These are phyloP conservation scores for Hypotaenidia okinawae DNA, from an alignment of 2,797 vertebrate species.

Conservation along the genomic window DNA sequence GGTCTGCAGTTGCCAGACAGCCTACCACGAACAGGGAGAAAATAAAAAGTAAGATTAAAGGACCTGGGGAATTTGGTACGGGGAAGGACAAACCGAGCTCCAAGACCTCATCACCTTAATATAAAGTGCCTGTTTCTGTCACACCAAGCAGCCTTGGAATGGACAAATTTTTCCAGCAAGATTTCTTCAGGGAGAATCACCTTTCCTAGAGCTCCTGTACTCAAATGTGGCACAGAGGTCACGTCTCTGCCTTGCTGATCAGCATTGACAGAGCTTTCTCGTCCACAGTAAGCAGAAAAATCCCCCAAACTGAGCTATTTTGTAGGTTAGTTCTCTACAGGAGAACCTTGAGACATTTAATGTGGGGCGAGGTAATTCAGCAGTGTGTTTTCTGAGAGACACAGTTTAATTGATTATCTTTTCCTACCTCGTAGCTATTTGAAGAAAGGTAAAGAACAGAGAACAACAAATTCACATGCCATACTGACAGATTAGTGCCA, in stretches of 20 bases:
- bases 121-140: background rate
- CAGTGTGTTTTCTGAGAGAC: background rate
- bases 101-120: background rate
- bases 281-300: background rate
- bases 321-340: background rate
- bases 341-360: background rate
- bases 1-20: background rate
- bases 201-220: background rate
- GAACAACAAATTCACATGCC: background rate
- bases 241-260: background rate
- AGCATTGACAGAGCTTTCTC: background rate
- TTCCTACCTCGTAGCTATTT: background rate
- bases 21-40: background rate
- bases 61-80: background rate
- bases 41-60: background rate
- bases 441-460: background rate
- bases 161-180: background rate
- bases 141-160: background rate
- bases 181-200: background rate
- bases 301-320: background rate
- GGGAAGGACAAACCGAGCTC: background rate
- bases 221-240: background rate
- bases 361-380: background rate
- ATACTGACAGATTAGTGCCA: background rate
- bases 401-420: background rate